Conservation (phyloP, 2,113 vertebrate species). For the Cephalopholis sonnerati region DNA sequence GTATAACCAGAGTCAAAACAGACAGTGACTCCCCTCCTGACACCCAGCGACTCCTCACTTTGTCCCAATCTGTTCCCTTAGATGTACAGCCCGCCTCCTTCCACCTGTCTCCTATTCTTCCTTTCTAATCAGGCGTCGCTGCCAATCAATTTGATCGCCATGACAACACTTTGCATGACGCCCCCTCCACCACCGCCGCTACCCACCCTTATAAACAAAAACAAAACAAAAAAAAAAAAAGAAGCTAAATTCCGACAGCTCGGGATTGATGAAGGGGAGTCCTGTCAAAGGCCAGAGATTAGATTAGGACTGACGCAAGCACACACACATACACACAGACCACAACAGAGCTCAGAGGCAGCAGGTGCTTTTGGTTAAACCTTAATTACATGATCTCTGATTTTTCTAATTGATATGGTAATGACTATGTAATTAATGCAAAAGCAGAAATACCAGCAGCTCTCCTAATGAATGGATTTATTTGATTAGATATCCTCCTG, state of each 20-base stretch:
- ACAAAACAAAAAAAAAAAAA: conserved; percentile 57
- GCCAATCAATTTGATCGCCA: conserved; percentile 82
- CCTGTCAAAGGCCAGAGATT: conserved; percentile 81
- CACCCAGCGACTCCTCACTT: conserved; percentile 70
- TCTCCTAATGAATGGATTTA: conserved; percentile 85
- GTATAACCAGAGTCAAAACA: conserved; percentile 60
- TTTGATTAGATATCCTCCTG: conserved; percentile 85
- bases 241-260: conserved; percentile 75
- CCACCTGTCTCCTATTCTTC: conserved; percentile 80
- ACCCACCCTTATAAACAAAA: conserved; percentile 76
- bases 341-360: conserved; percentile 75
- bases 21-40: conserved; percentile 57
- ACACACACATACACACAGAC: conserved; percentile 45
- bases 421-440: conserved; percentile 89
- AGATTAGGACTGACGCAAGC: conserved; percentile 74
- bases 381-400: conserved; percentile 90
- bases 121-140: conserved; percentile 77
- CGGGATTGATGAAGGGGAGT: conserved; percentile 81
- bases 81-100: conserved; percentile 73
- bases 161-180: conserved; percentile 70
- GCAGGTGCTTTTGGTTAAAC: conserved; percentile 88
- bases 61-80: conserved; percentile 78
- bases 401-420: conserved; percentile 90
- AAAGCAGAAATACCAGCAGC: conserved; percentile 86
- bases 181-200: conserved; percentile 48